Evolutionary conservation across 2,113 vertebrate species (phyloP), one percentile per base, ranked within the genome.

Genomic region (Rhinolophus sinicus): DNA sequence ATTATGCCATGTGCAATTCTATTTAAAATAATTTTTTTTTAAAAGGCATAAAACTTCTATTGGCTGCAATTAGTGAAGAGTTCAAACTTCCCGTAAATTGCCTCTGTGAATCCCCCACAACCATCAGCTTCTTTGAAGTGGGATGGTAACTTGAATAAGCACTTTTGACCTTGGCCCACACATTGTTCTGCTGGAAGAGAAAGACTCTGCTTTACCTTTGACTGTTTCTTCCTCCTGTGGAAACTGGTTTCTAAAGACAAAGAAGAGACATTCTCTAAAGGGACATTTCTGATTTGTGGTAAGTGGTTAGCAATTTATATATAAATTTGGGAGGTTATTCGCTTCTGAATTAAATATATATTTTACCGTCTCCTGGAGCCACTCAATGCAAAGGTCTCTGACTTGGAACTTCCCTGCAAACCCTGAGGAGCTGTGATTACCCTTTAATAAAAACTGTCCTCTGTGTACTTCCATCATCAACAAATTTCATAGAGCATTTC

Each of bases 41-140:
- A 90, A 92, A 80, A 88, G 28, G 8, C 95, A 75, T 91, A 85
- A 64, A 54, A 44, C 62, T 96, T 88, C 40, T 56, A 95, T 10
- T 94, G 65, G 38, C 72, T 95, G 52, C 91, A 94, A 78, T 95
- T 73, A 93, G 33, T 44, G 58, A 88, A 90, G 84, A 91, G 35
- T 89, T 95, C 78, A 60, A 64, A 97, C 93, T 97, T 97, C 91
- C 96, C 69, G 14, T 97, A 95, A 96, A 96, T 90, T 96, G 92
- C 86, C 86, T 96, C 89, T 96, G 95, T 97, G 89, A 98, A 94
- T 97, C 96, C 93, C 95, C 97, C 85, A 65, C 1, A 72, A 21
- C 93, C 67, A 67, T 56, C 89, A 83, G 96, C 83, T 90, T 88
- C 95, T 97, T 97, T 97, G 88, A 96, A 97, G 91, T 95, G 58